phyloP scores from a whole-genome alignment of 2,888 invertebrate species.

The Oeneis ivallda region DNA sequence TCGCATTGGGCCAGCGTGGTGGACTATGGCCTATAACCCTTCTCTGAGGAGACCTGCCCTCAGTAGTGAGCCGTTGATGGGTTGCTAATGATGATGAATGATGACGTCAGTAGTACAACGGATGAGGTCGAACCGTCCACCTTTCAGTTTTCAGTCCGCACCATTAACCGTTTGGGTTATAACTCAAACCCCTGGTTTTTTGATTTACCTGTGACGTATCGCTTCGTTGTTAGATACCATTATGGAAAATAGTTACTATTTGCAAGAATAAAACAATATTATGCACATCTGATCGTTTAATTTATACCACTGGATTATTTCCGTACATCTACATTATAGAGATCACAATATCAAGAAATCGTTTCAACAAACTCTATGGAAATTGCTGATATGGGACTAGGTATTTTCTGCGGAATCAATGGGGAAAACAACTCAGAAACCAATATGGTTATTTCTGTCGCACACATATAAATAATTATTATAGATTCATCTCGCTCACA shows the following conservation, averaged over 20 bases:
- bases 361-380: constrained; percentile 14
- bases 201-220: too few relatives aligned
- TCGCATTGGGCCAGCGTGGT: too few relatives aligned
- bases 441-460: background rate
- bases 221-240: background rate
- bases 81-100: too few relatives aligned
- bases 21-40: too few relatives aligned
- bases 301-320: constrained; percentile 19
- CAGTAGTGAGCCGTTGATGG: too few relatives aligned
- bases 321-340: constrained; percentile 16
- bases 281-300: constrained; percentile 17
- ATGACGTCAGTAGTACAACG: too few relatives aligned
- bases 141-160: too few relatives aligned
- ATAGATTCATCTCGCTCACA: background rate
- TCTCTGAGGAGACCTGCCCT: too few relatives aligned
- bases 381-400: background rate
- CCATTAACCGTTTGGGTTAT: too few relatives aligned
- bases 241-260: background rate
- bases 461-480: background rate
- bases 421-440: background rate
- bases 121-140: too few relatives aligned
- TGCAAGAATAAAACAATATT: constrained; percentile 6
- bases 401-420: background rate
- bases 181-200: too few relatives aligned
- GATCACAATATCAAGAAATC: constrained; percentile 6